These are phyloP conservation scores for Oxyteleia sp. DNA, from an alignment of 2,888 invertebrate species.

Conservation along the genomic window DNA sequence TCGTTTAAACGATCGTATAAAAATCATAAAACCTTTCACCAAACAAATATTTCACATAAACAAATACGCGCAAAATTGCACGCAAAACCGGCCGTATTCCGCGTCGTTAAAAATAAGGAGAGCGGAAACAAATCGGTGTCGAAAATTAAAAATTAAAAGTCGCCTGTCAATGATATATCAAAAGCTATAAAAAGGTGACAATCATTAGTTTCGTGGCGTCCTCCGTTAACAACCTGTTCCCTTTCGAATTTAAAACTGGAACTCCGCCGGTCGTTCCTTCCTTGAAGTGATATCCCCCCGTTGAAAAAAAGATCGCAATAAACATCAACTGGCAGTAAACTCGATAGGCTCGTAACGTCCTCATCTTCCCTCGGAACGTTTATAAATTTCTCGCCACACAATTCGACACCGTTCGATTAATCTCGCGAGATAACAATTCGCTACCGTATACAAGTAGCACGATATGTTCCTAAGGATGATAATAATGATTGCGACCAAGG, in stretches of 20 bases:
- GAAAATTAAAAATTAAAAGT: too few species aligned
- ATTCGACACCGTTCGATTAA: conserved; percentile 64
- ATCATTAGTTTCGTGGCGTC: conserved; percentile 53
- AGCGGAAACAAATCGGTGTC: too few species aligned
- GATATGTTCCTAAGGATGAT: conserved; percentile 56
- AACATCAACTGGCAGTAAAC: conserved; percentile 60
- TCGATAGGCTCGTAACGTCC: conserved; percentile 51
- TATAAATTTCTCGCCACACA: conserved; percentile 58
- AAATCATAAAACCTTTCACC: conserved; percentile 16
- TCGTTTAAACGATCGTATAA: conserved; percentile 11
- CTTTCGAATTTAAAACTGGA: conserved; percentile 62
- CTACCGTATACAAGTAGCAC: conserved; percentile 57
- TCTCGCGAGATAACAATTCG: conserved; percentile 59
- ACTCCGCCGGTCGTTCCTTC: conserved; percentile 34
- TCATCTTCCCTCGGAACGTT: conserved; percentile 33
- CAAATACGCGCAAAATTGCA: too few species aligned
- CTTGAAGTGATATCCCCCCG: conserved; percentile 42
- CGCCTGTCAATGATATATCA: conserved; percentile 32
- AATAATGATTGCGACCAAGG: conserved; percentile 58
- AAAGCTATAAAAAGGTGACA: conserved; percentile 58
- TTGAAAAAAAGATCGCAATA: conserved; percentile 51
- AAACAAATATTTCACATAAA: too few species aligned
- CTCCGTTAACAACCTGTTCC: conserved; percentile 61
- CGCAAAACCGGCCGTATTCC: too few species aligned
- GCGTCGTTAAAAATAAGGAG: too few species aligned